Base-by-base conservation (phyloP, 2,113 vertebrate species). In the Heliornis fulica region DNA sequence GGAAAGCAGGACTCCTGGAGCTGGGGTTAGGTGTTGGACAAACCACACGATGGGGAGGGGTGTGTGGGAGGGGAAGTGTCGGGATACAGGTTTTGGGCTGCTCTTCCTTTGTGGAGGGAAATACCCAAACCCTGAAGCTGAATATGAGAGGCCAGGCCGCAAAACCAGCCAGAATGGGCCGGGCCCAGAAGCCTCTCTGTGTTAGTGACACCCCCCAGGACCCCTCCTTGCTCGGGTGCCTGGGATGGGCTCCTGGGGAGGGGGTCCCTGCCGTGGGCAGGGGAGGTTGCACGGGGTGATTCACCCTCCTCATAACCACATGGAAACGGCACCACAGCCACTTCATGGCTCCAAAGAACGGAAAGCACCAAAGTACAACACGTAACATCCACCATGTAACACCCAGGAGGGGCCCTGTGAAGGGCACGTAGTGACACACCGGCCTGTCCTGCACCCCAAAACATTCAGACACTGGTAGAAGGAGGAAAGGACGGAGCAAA, bases 1-100 rank as follows among this genome's bases (percentile, higher is more conserved):
- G 15, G 57, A 56, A 40, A 76, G 21, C 1, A 1, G 53, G 51
- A 31, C 36, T 20, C 31, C 51, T 1, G 0, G 71, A 71, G 53
- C 68, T 54, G 32, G 16, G 16, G 25, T 2, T 72, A 5, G 1
- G 0, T 12, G 40, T 43, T 0, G 0, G 74, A 36, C 9, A 43
- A 70, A 38, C 5, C 81, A 36, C 1, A 0, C 3, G 28, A 46
- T 0, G 0, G 28, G 34, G 43, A 56, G 11, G n/a, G n/a, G n/a
- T n/a, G n/a, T n/a, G n/a, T n/a, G n/a, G 36, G 21, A 31, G 19
- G 46, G 70, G 11, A 65, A n/a, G 36, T 10, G 19, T 5, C 15
- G 46, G 31, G 31, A 48, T 4, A 11, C 20, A 28, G 17, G 13
- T 34, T 63, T 43, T 7, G 51, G 36, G 34, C 53, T 82, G 43